Conservation (phyloP, 2,797 vertebrate species). For the Euphonia xanthogaster region DNA sequence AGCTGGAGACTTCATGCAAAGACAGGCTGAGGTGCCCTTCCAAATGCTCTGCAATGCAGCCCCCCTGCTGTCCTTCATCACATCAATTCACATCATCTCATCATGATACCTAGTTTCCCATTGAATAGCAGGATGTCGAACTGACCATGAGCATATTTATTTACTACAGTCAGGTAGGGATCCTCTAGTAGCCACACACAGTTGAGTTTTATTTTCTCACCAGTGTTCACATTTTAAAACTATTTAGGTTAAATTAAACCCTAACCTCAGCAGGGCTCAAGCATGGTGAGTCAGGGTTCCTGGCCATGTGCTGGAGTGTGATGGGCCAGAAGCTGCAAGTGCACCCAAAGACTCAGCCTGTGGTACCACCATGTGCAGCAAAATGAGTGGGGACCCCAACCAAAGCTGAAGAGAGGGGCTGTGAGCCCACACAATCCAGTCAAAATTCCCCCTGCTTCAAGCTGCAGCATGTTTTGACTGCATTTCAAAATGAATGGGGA, state of each 20-base stretch:
- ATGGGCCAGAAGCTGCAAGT: not conserved
- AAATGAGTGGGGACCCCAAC: rapidly evolving
- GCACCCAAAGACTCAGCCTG: not conserved
- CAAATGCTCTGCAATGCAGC: not conserved
- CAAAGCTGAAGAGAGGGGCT: not conserved
- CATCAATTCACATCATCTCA: not conserved
- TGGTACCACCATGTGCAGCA: not conserved
- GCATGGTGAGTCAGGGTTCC: not conserved
- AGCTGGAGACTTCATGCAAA: not conserved
- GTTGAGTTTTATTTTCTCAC: not conserved
- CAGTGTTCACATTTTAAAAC: not conserved
- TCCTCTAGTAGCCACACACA: not conserved
- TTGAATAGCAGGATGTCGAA: rapidly evolving
- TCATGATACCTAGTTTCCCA: not conserved
- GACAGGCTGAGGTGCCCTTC: not conserved
- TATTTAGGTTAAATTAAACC: not conserved
- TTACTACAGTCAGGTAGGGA: not conserved
- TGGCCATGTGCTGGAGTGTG: not conserved
- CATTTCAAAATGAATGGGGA: not conserved
- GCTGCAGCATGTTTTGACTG: not conserved
- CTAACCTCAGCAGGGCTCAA: not conserved
- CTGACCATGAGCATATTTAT: not conserved
- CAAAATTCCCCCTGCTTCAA: too few species aligned
- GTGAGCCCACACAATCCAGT: not conserved
- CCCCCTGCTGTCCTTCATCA: not conserved